phyloP scores from a whole-genome alignment of 2,113 vertebrate species.

The Cichladusa arquata region DNA sequence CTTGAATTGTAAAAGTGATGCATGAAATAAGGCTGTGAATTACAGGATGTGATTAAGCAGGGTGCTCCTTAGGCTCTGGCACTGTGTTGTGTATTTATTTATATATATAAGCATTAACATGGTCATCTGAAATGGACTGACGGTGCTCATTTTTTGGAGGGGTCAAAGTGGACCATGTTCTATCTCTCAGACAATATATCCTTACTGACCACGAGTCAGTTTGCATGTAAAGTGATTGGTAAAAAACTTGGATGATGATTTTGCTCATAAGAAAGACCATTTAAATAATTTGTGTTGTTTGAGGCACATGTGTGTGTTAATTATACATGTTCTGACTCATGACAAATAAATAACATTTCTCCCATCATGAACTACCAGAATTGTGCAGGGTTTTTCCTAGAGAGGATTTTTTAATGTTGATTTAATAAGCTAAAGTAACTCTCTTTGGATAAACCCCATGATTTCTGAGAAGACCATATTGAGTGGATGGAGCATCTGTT shows the following conservation, averaged over 20 bases:
- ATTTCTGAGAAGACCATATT: neutral
- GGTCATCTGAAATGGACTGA: neutral
- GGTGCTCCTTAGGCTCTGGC: neutral
- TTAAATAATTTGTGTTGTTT: neutral
- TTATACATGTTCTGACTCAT: neutral
- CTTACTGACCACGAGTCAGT: too few relatives aligned
- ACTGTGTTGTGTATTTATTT: too few relatives aligned
- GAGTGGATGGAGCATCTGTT: neutral
- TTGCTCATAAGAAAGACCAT: neutral
- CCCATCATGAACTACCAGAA: neutral
- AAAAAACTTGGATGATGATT: neutral
- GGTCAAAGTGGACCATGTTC: rapidly evolving
- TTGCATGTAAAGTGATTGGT: neutral
- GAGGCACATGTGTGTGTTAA: rapidly evolving
- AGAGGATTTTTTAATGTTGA: neutral
- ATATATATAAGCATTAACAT: neutral
- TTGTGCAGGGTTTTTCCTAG: neutral
- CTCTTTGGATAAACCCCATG: neutral
- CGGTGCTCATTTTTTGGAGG: neutral
- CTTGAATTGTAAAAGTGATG: neutral
- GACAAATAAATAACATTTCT: neutral
- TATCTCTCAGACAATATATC: neutral
- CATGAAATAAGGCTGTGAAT: neutral
- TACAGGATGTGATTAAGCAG: neutral
- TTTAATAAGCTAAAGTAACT: neutral